Conservation (phyloP, 2,888 invertebrate genomes). For the Lepeophtheirus nordmannii region DNA sequence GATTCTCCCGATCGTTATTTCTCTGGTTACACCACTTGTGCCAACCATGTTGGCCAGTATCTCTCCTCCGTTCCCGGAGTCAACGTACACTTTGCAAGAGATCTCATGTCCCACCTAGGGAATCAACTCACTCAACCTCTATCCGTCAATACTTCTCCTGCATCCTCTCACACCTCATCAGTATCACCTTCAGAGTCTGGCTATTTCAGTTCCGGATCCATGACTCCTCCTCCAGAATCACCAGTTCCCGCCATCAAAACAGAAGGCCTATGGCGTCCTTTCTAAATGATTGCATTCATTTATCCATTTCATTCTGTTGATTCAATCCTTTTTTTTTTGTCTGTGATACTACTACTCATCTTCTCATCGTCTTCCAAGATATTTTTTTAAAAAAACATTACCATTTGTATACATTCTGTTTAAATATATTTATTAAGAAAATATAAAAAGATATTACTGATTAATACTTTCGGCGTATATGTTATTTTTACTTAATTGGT, state of each 20-base stretch:
- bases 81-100: conserved; percentile 32
- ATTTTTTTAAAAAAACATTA: too few species aligned
- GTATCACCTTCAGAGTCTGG: neutral
- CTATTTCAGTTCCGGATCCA: neutral
- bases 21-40: conserved; percentile 71
- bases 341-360: neutral
- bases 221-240: neutral
- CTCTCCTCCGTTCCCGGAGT: conserved; percentile 69
- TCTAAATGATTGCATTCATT: neutral
- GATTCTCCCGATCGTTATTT: conserved; percentile 47
- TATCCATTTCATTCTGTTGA: neutral
- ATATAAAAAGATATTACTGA: too few species aligned
- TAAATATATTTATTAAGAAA: too few species aligned
- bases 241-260: neutral
- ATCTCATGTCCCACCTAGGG: conserved; percentile 1
- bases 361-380: too few species aligned
- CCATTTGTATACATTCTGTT: too few species aligned
- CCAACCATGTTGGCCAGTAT: conserved; percentile 64
- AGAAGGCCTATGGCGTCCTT: neutral
- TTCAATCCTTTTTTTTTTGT: neutral
- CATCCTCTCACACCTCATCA: neutral
- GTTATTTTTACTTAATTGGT: too few species aligned
- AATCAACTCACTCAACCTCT: conserved; percentile 3
- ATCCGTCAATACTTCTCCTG: neutral
- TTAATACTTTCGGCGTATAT: too few species aligned